Conservation (phyloP, 2,888 invertebrate genomes). For the Caenorhabditis wallacei region DNA sequence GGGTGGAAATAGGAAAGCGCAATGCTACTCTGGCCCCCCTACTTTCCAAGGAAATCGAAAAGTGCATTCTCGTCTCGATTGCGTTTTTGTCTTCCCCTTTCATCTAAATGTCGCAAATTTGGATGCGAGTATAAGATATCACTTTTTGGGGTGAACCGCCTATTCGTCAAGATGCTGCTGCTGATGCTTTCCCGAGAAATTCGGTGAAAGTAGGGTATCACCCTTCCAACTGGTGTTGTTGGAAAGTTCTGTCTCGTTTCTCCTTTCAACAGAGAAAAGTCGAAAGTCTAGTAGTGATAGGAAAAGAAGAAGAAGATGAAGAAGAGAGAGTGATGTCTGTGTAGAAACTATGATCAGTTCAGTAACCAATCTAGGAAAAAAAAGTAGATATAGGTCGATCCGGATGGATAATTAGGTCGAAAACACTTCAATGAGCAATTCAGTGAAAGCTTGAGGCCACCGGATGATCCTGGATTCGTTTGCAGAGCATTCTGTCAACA, state of each 20-base stretch:
- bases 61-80: slow-evolving; percentile 45
- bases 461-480: neutral
- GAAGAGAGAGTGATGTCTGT: slow-evolving; percentile 25
- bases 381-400: slow-evolving; percentile 28
- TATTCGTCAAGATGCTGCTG: slow-evolving; percentile 25
- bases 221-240: slow-evolving; percentile 23
- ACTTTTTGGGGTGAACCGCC: slow-evolving; percentile 11
- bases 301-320: neutral
- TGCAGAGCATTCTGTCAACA: no score
- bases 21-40: slow-evolving; percentile 24
- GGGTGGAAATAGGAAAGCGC: neutral
- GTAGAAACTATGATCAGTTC: slow-evolving; percentile 29
- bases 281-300: slow-evolving; percentile 30
- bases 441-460: neutral
- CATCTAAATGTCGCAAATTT: slow-evolving; percentile 37
- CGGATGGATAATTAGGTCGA: slow-evolving; percentile 23
- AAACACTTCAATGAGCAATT: slow-evolving; percentile 32
- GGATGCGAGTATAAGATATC: slow-evolving; percentile 32
- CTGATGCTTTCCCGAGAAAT: slow-evolving; percentile 34
- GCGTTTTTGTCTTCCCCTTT: slow-evolving; percentile 18
- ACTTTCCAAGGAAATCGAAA: slow-evolving; percentile 21
- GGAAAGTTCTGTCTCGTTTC: slow-evolving; percentile 43
- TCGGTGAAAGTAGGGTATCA: slow-evolving; percentile 61
- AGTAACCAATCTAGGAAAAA: slow-evolving; percentile 19
- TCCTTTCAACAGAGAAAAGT: slow-evolving; percentile 24